Base-by-base conservation (phyloP, 2,797 vertebrate genomes). In the Anisognathus igniventris region DNA sequence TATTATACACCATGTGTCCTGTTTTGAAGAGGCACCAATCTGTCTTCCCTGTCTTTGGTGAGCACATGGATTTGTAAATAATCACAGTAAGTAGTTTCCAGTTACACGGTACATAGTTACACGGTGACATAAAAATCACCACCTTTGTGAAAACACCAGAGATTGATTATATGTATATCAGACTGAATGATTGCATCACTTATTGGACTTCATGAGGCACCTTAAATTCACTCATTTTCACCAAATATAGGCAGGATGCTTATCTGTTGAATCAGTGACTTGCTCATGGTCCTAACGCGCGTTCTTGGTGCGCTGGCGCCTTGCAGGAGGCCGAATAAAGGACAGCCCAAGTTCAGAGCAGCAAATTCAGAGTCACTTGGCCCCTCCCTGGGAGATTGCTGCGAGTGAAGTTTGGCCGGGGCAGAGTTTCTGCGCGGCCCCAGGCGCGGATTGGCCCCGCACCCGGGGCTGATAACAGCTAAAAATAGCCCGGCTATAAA, bases 401-500 rank as follows among this genome's bases (percentile, higher is more conserved):
- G 88, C 86, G 80, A 39, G 93, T 56, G 93, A 71, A 90, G 96
- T 96, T 97, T 92, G 95, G 80, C 92, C 93, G 1, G 82, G 95
- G 95, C 95, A 61, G 94, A 95, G 97, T 95, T 97, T 93, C 89
- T 91, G 15, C 2, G 62, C 61, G 48, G 67, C 90, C 35, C 88
- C n/a, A 35, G 74, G 53, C 33, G 30, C 75, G 74, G 94, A 97
- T 94, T 96, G 93, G 95, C 91, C 79, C 82, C 17, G 20, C 82
- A 23, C 37, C 45, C 12, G 33, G 2, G 10, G 86, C 86, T 64
- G 76, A 90, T 91, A 95, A 47, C 33, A 74, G 64, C 97, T 97
- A 98, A 98, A 98, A 97, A 98, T 98, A 98, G 94, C 58, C 10
- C 4, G 0, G 17, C 39, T 98, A 98, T 97, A 98, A 97, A 98